Percentiles rank a stretch among this genome's conserved stretches.
phyloP scores from a whole-genome alignment of 2,888 invertebrate species.

The Eurois occulta region DNA sequence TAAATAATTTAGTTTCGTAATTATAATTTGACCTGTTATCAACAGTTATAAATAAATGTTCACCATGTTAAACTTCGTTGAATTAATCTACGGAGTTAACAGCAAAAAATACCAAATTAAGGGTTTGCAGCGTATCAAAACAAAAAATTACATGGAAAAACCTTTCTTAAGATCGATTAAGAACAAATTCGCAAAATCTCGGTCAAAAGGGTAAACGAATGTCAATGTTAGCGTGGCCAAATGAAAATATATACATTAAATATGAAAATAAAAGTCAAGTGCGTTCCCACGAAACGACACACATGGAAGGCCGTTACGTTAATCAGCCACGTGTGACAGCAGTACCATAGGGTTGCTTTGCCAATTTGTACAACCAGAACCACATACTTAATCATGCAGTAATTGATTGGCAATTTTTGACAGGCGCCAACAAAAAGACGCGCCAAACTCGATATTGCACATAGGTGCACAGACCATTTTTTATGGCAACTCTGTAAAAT shows the following conservation, averaged over 20 bases:
- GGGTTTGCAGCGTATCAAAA: constrained; percentile 2
- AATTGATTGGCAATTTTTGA: constrained; percentile 81
- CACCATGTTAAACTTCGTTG: not conserved
- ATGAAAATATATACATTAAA: constrained; percentile 73
- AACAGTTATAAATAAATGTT: not conserved
- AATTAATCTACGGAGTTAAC: not conserved
- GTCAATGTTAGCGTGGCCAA: constrained; percentile 74
- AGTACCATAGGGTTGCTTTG: constrained; percentile 68
- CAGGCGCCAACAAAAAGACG: constrained; percentile 72
- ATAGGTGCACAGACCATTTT: constrained; percentile 40
- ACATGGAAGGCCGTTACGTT: constrained; percentile 75
- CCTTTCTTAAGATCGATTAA: constrained; percentile 31
- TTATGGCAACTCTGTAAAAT: constrained; percentile 70
- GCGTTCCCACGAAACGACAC: constrained; percentile 78
- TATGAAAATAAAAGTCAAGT: constrained; percentile 77
- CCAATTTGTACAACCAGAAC: constrained; percentile 78
- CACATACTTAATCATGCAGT: constrained; percentile 79
- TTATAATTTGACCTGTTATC: not conserved
- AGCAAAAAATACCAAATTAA: not conserved
- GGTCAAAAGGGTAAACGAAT: constrained; percentile 75
- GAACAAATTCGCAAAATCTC: constrained; percentile 65
- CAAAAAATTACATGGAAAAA: constrained; percentile 14
- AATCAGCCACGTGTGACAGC: constrained; percentile 74
- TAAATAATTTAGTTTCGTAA: constrained; percentile 10
- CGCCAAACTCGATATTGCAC: constrained; percentile 58